Evolutionary conservation across 1,140 invertebrate species (phyloP).

Genomic region (Cydia fagiglandana): DNA sequence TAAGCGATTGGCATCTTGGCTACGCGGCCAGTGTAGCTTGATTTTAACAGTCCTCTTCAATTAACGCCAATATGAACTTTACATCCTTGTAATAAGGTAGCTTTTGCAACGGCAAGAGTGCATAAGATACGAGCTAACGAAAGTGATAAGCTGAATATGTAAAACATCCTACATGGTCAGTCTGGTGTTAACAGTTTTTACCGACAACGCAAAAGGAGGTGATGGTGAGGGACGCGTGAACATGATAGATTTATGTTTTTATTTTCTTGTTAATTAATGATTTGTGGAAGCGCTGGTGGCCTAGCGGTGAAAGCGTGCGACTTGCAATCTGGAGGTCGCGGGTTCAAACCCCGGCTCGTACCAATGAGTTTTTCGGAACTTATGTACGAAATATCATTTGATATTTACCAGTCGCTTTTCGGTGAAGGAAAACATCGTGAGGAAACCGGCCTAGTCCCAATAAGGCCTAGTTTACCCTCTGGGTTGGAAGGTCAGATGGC

Average conservation of each 20-base stretch:
- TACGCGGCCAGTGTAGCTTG: not conserved
- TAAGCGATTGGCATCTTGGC: too few species aligned
- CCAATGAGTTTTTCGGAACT: too few species aligned
- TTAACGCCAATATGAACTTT: not conserved
- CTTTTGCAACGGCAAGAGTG: not conserved
- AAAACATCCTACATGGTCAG: conserved; percentile 2
- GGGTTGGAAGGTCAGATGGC: too few species aligned
- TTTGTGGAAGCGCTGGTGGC: too few species aligned
- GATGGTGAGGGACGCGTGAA: not conserved
- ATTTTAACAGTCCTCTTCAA: not conserved
- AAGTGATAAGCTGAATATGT: not conserved
- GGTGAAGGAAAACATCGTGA: too few species aligned
- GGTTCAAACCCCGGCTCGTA: too few species aligned
- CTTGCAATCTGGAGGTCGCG: too few species aligned
- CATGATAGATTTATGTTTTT: conserved; percentile 4
- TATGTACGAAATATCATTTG: too few species aligned
- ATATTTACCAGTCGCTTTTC: too few species aligned
- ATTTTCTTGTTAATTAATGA: not conserved
- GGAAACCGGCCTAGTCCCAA: too few species aligned
- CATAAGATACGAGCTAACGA: not conserved
- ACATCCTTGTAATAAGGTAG: not conserved
- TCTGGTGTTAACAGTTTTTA: conserved; percentile 9
- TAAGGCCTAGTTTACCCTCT: too few species aligned
- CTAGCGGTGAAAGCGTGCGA: too few species aligned
- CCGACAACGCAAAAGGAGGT: conserved; percentile 12